Evolutionary conservation across 1,140 invertebrate species (phyloP).

Genomic region (Trachymyrmex cornetzi): DNA sequence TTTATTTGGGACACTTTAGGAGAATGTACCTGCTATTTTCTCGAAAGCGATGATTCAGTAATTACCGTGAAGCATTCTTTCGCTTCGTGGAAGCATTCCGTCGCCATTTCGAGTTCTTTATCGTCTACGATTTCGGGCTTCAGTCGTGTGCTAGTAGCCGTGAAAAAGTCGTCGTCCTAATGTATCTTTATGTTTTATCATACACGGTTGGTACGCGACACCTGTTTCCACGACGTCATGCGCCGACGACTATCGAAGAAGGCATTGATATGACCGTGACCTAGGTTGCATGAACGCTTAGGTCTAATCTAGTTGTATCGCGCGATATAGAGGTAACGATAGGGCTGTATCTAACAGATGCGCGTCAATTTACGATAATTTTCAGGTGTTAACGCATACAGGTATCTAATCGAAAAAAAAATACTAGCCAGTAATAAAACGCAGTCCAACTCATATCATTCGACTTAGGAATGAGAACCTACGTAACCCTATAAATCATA

Average conservation of each 20-base stretch:
- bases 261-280: constrained; percentile 80
- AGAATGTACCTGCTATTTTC: neutral
- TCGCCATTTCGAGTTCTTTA: constrained; percentile 12
- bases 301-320: constrained; percentile 83
- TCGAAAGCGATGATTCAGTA: neutral
- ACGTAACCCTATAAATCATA: neutral
- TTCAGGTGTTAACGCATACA: constrained; percentile 62
- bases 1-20: neutral
- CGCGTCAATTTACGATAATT: constrained; percentile 79
- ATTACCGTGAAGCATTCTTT: neutral
- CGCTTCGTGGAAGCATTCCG: constrained; percentile 4
- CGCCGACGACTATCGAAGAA: constrained; percentile 64
- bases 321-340: constrained; percentile 80
- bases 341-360: constrained; percentile 78
- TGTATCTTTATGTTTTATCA: neutral
- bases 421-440: constrained; percentile 27
- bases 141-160: neutral
- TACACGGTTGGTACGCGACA: neutral
- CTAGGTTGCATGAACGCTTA: constrained; percentile 77
- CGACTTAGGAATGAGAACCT: neutral
- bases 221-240: constrained; percentile 59
- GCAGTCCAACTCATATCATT: neutral
- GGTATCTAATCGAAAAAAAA: constrained; percentile 83
- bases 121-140: constrained; percentile 42
- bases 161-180: neutral